Conservation (phyloP, 37 sponge, comb jelly and placozoan species). For the Spongilla lacustris region DNA sequence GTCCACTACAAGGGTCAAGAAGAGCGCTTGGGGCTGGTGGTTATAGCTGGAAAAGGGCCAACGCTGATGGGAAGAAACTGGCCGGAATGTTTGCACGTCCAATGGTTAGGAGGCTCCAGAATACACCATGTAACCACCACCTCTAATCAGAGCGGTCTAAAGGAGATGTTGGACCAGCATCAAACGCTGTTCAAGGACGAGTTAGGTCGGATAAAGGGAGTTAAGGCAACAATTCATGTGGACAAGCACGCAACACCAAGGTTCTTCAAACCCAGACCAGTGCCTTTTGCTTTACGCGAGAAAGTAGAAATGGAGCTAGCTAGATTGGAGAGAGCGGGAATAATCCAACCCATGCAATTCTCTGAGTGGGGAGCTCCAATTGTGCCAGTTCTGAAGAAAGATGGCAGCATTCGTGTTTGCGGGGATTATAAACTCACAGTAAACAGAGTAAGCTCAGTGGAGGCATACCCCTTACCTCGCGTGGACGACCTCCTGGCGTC, state of each 20-base stretch:
- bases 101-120: no score
- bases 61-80: not conserved
- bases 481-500: constrained; percentile 45
- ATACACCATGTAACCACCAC: no score
- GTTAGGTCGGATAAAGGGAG: constrained; percentile 5
- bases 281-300: no score
- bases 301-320: no score
- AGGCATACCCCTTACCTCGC: constrained; percentile 45
- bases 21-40: no score
- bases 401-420: constrained; percentile 46
- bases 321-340: no score
- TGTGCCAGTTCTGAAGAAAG: constrained; percentile 49
- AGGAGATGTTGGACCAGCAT: not conserved
- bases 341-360: constrained; percentile 19
- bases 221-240: constrained; percentile 5
- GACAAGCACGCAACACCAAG: constrained; percentile 15
- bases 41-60: no score
- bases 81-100: no score
- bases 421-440: constrained; percentile 60
- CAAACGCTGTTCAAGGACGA: constrained; percentile 9
- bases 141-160: no score
- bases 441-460: constrained; percentile 12
- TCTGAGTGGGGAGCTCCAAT: constrained; percentile 52
- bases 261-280: constrained; percentile 11
- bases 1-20: no score